Evolutionary conservation across 2,113 vertebrate genomes (phyloP), one percentile per base, ranked within the genome.

Genomic region (Mustela lutreola): DNA sequence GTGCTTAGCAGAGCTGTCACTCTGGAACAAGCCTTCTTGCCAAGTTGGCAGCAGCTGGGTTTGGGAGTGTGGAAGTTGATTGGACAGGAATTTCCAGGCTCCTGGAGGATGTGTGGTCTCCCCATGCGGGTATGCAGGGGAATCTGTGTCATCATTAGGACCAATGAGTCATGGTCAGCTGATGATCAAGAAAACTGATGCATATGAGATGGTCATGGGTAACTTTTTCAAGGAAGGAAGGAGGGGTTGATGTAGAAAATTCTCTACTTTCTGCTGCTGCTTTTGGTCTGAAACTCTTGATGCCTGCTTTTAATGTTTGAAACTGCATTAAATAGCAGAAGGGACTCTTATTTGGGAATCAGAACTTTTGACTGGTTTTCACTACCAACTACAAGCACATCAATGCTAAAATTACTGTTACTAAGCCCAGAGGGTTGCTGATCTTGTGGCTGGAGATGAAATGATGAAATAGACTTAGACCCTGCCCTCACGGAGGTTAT

Each of bases 1-100:
- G n/a, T n/a, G 31, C 36, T 97, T 97, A 97, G 81, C 95, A 92
- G 92, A 73, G 76, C 88, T 93, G 95, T 86, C 88, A 80, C 86
- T 97, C 39, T 82, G 83, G 80, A 79, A 42, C 0, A 2, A 84
- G 58, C 89, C 33, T 1, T 71, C 84, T 93, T 94, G 81, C 91
- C 95, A 88, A 63, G 90, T 76, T 81, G 82, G 86, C 62, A 67
- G 92, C 79, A 90, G 94, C 89, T 95, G 83, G 8, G 5, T 82
- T 75, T 89, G 80, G 80, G 91, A 97, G 60, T 9, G 1, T 84
- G 95, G 65, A 95, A 87, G 93, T 75, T 91, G 42, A 62, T 89
- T 56, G 65, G 42, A 83, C 19, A 95, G 73, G 42, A 84, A 90
- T 95, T 95, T 58, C 80, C 45, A 78, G 93, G 79, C 36, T 36